Conservation (phyloP, 2,113 vertebrate species). For the Alaudala cheleensis region DNA sequence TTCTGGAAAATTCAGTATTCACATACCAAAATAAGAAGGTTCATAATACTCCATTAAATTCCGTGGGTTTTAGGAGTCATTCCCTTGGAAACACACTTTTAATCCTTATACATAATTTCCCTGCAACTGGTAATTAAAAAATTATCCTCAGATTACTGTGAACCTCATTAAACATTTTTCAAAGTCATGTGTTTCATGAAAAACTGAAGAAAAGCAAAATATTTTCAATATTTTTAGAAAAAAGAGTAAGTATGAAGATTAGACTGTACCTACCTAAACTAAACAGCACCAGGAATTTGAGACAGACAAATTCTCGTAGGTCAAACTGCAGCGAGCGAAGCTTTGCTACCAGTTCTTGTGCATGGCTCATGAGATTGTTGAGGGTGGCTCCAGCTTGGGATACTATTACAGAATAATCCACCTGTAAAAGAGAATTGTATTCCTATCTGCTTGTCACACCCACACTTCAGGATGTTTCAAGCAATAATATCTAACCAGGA, state of each 20-base stretch:
- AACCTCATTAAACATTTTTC: background rate
- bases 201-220: background rate
- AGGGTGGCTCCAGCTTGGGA: slow-evolving; percentile 94
- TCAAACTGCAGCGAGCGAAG: slow-evolving; percentile 94
- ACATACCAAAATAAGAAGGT: background rate
- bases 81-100: background rate
- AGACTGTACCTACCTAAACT: slow-evolving; percentile 88
- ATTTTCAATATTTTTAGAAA: background rate
- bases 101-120: background rate
- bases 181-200: background rate
- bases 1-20: background rate
- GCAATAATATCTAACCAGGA: background rate
- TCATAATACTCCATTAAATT: background rate
- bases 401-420: slow-evolving; percentile 91
- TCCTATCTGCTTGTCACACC: background rate
- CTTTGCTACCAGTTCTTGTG: slow-evolving; percentile 94
- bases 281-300: slow-evolving; percentile 99
- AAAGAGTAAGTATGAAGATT: background rate
- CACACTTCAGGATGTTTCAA: background rate
- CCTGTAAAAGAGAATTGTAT: slow-evolving; percentile 76
- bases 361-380: slow-evolving; percentile 92
- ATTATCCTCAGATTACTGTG: background rate
- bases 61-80: background rate
- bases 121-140: background rate
- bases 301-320: slow-evolving; percentile 96